A percentile compares a stretch with the other conserved stretches of the same genome.
These are phyloP conservation scores for Homalodisca vitripennis DNA, from an alignment of 1,140 invertebrate species.

Conservation along the genomic window DNA sequence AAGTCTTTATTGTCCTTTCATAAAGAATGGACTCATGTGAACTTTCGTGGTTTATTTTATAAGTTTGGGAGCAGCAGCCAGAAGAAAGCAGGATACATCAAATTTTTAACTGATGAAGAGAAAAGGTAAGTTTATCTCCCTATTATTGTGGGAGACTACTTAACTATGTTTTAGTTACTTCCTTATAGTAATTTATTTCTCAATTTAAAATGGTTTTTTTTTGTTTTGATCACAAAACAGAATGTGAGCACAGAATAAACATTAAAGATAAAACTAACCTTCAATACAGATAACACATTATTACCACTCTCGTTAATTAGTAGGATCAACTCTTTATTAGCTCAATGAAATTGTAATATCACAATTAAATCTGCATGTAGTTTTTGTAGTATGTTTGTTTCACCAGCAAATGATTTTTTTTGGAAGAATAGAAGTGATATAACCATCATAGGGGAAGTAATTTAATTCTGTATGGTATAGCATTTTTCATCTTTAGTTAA, in stretches of 20 bases:
- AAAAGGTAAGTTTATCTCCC: conserved; percentile 38
- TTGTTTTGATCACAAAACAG: neutral
- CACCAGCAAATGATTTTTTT: too few species aligned
- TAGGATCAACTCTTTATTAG: too few species aligned
- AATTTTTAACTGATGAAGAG: conserved; percentile 37
- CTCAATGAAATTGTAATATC: too few species aligned
- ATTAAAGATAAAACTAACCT: neutral
- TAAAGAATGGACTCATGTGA: neutral
- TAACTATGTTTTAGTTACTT: neutral
- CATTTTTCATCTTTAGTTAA: too few species aligned
- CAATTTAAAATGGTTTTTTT: neutral
- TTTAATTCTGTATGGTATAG: too few species aligned
- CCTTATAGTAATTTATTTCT: neutral
- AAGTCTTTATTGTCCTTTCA: conserved; percentile 1
- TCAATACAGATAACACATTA: neutral
- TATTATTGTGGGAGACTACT: too few species aligned
- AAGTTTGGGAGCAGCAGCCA: conserved; percentile 21
- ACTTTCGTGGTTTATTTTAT: neutral
- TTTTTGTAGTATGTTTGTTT: too few species aligned
- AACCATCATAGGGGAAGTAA: too few species aligned
- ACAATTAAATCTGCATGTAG: too few species aligned
- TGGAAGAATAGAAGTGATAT: too few species aligned
- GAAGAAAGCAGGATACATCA: conserved; percentile 30
- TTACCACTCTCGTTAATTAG: too few species aligned
- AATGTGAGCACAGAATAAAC: neutral